Evolutionary conservation across 2,113 vertebrate species (phyloP).

Genomic region (Telmatochromis sp.): DNA sequence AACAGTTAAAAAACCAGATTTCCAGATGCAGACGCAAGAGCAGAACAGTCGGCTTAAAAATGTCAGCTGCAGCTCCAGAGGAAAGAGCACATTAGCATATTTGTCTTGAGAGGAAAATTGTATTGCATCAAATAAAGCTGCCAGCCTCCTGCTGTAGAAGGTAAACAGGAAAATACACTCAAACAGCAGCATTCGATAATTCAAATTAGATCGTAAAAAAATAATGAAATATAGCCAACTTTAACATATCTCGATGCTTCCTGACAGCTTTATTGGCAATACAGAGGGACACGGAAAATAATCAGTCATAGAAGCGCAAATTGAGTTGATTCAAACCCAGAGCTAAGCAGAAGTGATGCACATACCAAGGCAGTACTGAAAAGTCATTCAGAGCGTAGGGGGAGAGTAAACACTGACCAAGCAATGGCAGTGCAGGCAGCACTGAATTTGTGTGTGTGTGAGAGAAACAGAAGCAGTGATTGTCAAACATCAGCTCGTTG

Average conservation of each 20-base stretch:
- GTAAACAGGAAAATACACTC: neutral
- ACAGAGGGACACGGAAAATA: constrained; percentile 44
- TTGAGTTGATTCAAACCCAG: constrained; percentile 51
- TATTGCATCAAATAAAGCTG: constrained; percentile 67
- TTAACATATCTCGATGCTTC: constrained; percentile 4
- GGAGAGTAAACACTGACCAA: constrained; percentile 60
- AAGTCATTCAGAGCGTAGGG: constrained; percentile 63
- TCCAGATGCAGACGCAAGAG: neutral
- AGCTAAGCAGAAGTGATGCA: constrained; percentile 67
- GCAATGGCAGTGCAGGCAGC: constrained; percentile 55
- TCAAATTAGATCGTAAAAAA: neutral
- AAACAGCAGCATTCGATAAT: neutral
- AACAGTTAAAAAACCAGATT: neutral
- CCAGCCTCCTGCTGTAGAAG: constrained; percentile 26
- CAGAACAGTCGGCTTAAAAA: constrained; percentile 9
- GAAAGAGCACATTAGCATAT: constrained; percentile 50
- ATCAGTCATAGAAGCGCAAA: constrained; percentile 44
- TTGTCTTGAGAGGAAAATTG: constrained; percentile 43
- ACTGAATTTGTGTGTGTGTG: constrained; percentile 32
- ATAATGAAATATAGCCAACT: neutral
- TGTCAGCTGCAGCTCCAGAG: constrained; percentile 41
- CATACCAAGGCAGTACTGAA: constrained; percentile 59
- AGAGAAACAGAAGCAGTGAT: constrained; percentile 59
- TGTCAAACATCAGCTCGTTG: constrained; percentile 64
- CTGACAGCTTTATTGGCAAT: constrained; percentile 65